Conservation (phyloP, 2,797 vertebrate species). For the Tadarida brasiliensis region DNA sequence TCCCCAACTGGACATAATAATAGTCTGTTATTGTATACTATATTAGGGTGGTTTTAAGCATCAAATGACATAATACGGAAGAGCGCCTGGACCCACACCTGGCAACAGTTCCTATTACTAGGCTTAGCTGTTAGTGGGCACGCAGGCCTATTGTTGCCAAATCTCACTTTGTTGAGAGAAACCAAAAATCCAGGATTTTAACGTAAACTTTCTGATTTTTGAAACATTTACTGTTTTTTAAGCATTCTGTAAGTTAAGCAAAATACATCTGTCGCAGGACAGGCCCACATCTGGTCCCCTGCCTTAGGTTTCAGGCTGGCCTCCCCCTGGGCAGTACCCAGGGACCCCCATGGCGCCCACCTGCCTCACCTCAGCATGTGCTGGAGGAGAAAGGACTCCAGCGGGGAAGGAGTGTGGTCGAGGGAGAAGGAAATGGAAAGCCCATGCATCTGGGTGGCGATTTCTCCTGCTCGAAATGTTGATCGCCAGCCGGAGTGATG, state of each 20-base stretch:
- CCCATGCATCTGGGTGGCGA: neutral
- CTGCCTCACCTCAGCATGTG: neutral
- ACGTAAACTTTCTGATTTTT: conserved; percentile 1
- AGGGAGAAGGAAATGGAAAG: conserved; percentile 15
- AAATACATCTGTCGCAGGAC: neutral
- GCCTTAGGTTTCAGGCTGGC: neutral
- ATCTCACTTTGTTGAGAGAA: conserved; percentile 32
- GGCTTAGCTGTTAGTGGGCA: neutral
- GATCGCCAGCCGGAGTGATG: conserved; percentile 79
- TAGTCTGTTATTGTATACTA: neutral
- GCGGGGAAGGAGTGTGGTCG: neutral
- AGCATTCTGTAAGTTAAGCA: conserved; percentile 18
- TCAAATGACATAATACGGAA: neutral
- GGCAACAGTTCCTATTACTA: neutral
- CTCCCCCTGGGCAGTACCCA: neutral
- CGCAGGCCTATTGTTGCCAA: neutral
- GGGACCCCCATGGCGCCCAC: neutral
- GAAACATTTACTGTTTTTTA: neutral
- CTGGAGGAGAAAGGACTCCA: conserved; percentile 8
- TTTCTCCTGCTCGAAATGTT: conserved; percentile 75
- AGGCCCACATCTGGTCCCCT: conserved; percentile 43
- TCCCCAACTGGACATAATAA: neutral
- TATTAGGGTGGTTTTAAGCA: neutral
- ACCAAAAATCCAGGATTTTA: neutral
- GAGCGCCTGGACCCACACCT: neutral